Base-by-base conservation (phyloP, 35 echinoderm and acorn worm species). In the Chiridota heheva region DNA sequence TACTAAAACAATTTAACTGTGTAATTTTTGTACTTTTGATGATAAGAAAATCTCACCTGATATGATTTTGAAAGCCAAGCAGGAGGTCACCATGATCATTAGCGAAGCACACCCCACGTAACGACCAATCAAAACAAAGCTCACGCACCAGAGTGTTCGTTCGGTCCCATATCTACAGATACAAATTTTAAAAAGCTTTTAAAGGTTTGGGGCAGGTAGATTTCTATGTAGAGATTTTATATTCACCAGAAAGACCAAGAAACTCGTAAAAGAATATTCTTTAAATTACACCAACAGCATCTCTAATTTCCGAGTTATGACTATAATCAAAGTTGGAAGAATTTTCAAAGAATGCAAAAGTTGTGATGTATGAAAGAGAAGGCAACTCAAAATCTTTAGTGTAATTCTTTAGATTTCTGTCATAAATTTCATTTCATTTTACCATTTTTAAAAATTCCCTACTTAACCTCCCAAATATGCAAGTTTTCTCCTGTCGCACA, bases 61-160 rank as follows among this genome's bases (percentile, higher is more conserved):
- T 64, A 76, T 98, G 95, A 56, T 98, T 98, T 71, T 98, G 95
- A 56, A 98, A 98, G n/a, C 95, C 95, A 2, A 98, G 85, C 3
- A 98, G 58, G 2, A 98, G 65, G 64, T 98, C 95, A 2, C 95
- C 95, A 48, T 89, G 73, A 28, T 91, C 85, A 39, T 98, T 98
- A 24, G 95, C 95, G 83, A 98, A 98, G 61, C 95, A 98, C 15
- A 98, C 85, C 18, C 89, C 86, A 24, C 89, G 70, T 43, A 98
- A 37, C 7, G 95, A 88, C 0, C 69, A 16, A 70, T 98, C 95
- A 82, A 98, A 91, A 36, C 81, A 92, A 7, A 98, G 59, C 36
- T 98, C 95, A 20, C 95, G 76, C 15, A 98, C 86, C 58, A 98
- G 73, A 7, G 84, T 88, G 38, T 98, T 98, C 27, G 62, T 70